A percentile compares a stretch with the other conserved stretches of the same genome.
These are phyloP conservation scores for Drosophila kambysellisi DNA, from an alignment of 2,888 invertebrate species.

Conservation along the genomic window DNA sequence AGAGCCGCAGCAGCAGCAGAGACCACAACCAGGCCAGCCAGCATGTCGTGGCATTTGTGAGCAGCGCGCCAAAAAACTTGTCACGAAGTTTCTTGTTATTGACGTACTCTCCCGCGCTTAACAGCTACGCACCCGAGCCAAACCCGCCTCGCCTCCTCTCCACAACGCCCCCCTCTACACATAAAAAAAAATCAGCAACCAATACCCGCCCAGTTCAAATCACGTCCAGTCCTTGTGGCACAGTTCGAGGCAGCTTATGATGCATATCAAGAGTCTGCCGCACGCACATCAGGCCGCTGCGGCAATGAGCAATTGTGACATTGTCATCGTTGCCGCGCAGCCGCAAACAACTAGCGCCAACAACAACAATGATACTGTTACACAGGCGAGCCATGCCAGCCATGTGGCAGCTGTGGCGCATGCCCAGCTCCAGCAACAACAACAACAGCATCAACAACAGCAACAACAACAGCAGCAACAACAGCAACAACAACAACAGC, in stretches of 20 bases:
- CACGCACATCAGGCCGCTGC: constrained; percentile 83
- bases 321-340: constrained; percentile 83
- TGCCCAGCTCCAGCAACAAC: constrained; percentile 72
- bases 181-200: neutral
- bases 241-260: constrained; percentile 56
- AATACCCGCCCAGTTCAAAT: constrained; percentile 46
- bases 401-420: constrained; percentile 71
- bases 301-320: constrained; percentile 84
- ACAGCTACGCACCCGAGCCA: constrained; percentile 19
- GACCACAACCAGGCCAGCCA: constrained; percentile 62
- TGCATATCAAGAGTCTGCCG: constrained; percentile 83
- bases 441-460: constrained; percentile 64
- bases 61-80: constrained; percentile 64
- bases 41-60: constrained; percentile 68
- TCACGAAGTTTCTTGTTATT: constrained; percentile 62
- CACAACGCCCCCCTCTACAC: neutral
- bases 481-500: constrained; percentile 74
- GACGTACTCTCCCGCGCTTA: constrained; percentile 46
- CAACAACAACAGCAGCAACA: constrained; percentile 68
- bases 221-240: constrained; percentile 48
- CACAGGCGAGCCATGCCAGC: constrained; percentile 69
- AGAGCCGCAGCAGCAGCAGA: constrained; percentile 32
- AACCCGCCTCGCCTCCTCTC: constrained; percentile 4
- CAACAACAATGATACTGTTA: constrained; percentile 79
- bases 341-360: constrained; percentile 80